These are phyloP conservation scores for Tipula helvola DNA, from an alignment of 2,888 invertebrate genomes.

Conservation along the genomic window DNA sequence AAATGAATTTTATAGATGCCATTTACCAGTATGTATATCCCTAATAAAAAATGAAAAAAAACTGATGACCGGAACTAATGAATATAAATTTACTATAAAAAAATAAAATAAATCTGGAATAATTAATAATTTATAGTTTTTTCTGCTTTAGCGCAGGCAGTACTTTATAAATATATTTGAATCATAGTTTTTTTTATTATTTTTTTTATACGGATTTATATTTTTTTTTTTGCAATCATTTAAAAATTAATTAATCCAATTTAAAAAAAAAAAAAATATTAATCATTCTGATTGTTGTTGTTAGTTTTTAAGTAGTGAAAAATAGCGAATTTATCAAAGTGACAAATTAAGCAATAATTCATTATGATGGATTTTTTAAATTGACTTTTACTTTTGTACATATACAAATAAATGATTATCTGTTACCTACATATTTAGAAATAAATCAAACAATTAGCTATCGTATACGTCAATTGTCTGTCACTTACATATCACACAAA, in stretches of 20 bases:
- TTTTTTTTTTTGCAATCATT: not conserved
- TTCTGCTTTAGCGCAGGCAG: not conserved
- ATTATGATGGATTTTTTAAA: not conserved
- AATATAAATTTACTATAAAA: not conserved
- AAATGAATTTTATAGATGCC: not conserved
- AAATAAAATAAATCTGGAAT: not conserved
- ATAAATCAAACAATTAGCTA: not conserved
- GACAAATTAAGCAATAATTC: not conserved
- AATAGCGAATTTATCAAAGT: not conserved
- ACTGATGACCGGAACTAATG: not conserved
- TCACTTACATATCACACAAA: not conserved
- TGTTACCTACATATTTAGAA: not conserved
- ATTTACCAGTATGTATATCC: not conserved
- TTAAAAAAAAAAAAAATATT: not conserved
- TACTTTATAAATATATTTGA: not conserved
- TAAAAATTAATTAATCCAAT: not conserved
- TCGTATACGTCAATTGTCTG: not conserved
- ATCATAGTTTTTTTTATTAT: not conserved
- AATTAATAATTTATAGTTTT: not conserved
- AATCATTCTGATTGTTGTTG: not conserved
- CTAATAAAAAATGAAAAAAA: not conserved
- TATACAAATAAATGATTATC: too few relatives aligned
- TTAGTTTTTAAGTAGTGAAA: not conserved
- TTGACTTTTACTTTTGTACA: not conserved
- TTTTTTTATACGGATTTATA: not conserved